Conservation (phyloP, 2,113 vertebrate species). For the Gavia stellata region DNA sequence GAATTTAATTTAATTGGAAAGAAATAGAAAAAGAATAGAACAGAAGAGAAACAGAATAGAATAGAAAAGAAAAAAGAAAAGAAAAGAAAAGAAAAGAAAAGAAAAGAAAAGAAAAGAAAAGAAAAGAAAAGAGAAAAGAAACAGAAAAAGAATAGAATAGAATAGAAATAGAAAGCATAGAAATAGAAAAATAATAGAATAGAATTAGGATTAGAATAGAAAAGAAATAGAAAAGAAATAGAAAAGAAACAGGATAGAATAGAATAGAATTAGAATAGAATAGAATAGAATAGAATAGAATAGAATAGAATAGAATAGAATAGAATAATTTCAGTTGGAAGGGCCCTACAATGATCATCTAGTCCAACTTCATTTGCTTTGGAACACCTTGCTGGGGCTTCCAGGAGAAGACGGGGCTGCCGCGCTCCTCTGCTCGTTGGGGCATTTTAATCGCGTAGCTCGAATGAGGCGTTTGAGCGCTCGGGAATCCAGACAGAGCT, state of each 20-base stretch:
- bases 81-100: too few species aligned
- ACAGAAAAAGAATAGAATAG: not conserved
- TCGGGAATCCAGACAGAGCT: not conserved
- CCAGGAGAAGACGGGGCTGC: not conserved
- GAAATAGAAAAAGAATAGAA: too few species aligned
- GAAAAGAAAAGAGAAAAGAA: too few species aligned
- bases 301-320: not conserved
- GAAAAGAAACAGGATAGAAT: not conserved
- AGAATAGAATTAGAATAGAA: not conserved
- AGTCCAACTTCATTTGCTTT: not conserved
- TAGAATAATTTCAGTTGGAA: not conserved
- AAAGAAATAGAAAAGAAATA: not conserved
- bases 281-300: not conserved
- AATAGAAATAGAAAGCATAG: too few species aligned
- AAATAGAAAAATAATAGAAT: too few species aligned
- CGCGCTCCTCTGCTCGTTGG: too few species aligned
- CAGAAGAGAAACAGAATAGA: too few species aligned
- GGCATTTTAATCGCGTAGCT: rapidly evolving
- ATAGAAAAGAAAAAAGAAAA: too few species aligned
- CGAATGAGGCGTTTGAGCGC: not conserved
- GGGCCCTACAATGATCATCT: not conserved
- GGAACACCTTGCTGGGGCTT: not conserved
- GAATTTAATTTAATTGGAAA: too few species aligned
- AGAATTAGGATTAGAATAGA: not conserved
- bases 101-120: too few species aligned